Evolutionary conservation across 2,888 invertebrate species (phyloP), one percentile per base, ranked within the genome.

Genomic region (Drosophila barbarae): DNA sequence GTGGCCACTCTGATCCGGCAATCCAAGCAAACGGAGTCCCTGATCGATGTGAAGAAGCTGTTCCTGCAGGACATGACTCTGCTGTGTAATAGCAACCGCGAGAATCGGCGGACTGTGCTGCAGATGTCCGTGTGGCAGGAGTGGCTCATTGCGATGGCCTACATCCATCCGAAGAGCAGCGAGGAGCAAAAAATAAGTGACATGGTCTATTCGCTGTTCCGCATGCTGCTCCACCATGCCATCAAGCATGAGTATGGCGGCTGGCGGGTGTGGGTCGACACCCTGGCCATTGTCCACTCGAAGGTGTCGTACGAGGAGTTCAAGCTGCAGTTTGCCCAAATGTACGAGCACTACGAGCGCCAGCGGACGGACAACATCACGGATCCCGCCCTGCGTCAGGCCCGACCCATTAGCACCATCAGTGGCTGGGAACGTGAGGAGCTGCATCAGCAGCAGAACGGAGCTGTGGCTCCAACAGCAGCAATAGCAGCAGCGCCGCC

Each of bases 91-190:
- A 98, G 98, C 89, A 98, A 98, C 89, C 92, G 98, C 13, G 99
- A 99, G 88, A 99, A 99, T 90, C 91, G 99, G 52, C 92, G 98
- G 82, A 99, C 98, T 0, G 98, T 99, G 13, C 91, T 99, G 41
- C 99, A 99, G 91, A 99, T 99, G 99, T 99, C 99, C 0, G 99
- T 99, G 1, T 99, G 99, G 99, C 97, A 97, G 90, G 99, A 98
- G 87, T 99, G 99, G 99, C 92, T 99, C 12, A 99, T 99, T 80
- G 98, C 98, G 6, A 95, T 98, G 94, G 97, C 98, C 28, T 98
- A 98, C 89, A 98, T 99, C 73, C 98, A 98, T 90, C 99, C 99
- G 0, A 95, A 96, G 89, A 97, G 94, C 82, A 93, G 95, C 0
- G 98, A 98, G 86, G 98, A 99, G 87, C 97, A 98, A 88, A 96